phyloP scores from a whole-genome alignment of 2,113 vertebrate species.

The Actenoides lindsayi region DNA sequence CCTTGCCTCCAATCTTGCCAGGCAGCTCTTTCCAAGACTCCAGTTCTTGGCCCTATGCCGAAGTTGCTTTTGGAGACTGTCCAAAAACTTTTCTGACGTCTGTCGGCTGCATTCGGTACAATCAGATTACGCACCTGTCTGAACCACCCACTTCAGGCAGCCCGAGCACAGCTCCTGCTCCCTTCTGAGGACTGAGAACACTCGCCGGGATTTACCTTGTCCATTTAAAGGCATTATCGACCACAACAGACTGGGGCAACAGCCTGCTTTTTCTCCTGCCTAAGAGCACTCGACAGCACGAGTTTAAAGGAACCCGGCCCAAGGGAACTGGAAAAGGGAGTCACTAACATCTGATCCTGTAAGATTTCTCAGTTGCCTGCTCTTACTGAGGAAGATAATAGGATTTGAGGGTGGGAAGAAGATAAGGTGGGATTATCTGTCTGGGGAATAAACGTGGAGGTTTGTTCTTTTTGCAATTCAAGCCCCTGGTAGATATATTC shows the following conservation, averaged over 20 bases:
- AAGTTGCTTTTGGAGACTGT: constrained; percentile 29
- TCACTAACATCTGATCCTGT: not conserved
- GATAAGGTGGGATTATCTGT: not conserved
- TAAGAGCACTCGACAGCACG: not conserved
- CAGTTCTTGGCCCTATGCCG: not conserved
- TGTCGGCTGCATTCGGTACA: constrained; percentile 14
- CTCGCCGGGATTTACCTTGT: not conserved
- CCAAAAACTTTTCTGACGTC: not conserved
- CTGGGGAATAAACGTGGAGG: not conserved
- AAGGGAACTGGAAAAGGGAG: not conserved
- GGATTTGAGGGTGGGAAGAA: not conserved
- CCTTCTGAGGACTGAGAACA: not conserved
- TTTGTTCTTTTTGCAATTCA: not conserved
- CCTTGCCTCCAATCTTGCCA: not conserved
- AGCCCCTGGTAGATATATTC: not conserved
- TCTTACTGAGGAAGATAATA: not conserved
- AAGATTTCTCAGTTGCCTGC: not conserved
- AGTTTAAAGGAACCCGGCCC: not conserved
- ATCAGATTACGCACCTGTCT: not conserved
- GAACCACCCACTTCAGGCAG: not conserved
- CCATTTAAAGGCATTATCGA: not conserved
- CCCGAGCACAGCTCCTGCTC: not conserved
- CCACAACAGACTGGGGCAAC: not conserved
- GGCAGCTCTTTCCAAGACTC: not conserved
- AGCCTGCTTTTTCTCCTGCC: not conserved